Conservation (phyloP, 2,888 invertebrate genomes). For the Spicauda simplicius region DNA sequence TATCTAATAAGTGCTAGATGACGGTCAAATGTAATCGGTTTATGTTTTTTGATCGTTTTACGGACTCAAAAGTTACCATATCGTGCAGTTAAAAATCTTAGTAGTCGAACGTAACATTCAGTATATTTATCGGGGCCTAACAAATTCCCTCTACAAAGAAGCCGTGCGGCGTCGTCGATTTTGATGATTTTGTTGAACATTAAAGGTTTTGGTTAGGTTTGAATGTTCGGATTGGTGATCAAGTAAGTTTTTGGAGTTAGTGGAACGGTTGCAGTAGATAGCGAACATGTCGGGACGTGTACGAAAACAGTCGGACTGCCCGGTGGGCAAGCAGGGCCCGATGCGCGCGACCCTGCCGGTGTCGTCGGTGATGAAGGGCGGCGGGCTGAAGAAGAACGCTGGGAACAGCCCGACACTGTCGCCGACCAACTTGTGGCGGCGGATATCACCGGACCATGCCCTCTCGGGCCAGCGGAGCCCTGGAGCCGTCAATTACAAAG, state of each 20-base stretch:
- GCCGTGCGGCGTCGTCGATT: slow-evolving; percentile 72
- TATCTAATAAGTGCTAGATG: slow-evolving; percentile 65
- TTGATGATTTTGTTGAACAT: slow-evolving; percentile 64
- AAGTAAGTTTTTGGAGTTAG: slow-evolving; percentile 51
- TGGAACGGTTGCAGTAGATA: slow-evolving; percentile 49
- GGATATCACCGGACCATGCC: slow-evolving; percentile 88
- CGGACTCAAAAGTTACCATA: slow-evolving; percentile 51
- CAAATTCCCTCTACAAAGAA: slow-evolving; percentile 74
- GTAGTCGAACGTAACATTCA: slow-evolving; percentile 49
- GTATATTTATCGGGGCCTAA: slow-evolving; percentile 57
- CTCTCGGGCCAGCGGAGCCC: slow-evolving; percentile 90
- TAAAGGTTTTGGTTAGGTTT: slow-evolving; percentile 51
- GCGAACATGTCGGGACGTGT: slow-evolving; percentile 85
- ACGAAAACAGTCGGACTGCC: slow-evolving; percentile 88
- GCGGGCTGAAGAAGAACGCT: slow-evolving; percentile 85
- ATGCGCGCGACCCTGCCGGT: slow-evolving; percentile 91
- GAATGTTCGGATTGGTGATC: slow-evolving; percentile 52
- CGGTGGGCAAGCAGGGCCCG: slow-evolving; percentile 86
- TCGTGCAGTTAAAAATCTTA: slow-evolving; percentile 50
- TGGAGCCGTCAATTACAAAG: slow-evolving; percentile 89
- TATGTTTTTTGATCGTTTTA: slow-evolving; percentile 57
- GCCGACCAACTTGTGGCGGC: slow-evolving; percentile 88
- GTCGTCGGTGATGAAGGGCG: slow-evolving; percentile 88
- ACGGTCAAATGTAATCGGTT: slow-evolving; percentile 61
- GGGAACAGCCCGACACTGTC: slow-evolving; percentile 88